phyloP scores from a whole-genome alignment of 2,797 vertebrate species.

The Notolepis coatsorum region DNA sequence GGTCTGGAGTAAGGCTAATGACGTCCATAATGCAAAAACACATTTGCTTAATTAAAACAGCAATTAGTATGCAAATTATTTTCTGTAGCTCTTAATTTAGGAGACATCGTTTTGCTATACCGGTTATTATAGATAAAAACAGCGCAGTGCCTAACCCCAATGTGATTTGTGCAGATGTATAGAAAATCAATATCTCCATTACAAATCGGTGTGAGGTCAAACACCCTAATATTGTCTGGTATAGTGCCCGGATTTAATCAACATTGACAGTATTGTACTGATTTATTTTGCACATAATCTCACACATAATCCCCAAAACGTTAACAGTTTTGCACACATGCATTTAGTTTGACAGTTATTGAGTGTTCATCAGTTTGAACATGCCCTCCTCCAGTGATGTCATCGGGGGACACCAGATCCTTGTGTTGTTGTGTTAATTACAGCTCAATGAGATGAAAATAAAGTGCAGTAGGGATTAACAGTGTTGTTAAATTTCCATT shows the following conservation, averaged over 20 bases:
- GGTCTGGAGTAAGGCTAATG: constrained; percentile 28
- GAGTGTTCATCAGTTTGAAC: too few relatives aligned
- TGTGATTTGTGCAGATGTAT: constrained; percentile 35
- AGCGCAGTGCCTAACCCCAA: constrained; percentile 12
- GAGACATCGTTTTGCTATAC: constrained; percentile 42
- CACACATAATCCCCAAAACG: too few relatives aligned
- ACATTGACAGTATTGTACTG: too few relatives aligned
- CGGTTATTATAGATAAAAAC: constrained; percentile 19
- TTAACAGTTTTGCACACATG: too few relatives aligned
- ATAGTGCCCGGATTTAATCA: constrained; percentile 41
- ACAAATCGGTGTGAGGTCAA: constrained; percentile 43
- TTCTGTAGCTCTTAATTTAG: constrained; percentile 55
- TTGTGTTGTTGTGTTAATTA: too few relatives aligned
- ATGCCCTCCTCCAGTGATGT: too few relatives aligned
- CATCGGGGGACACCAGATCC: too few relatives aligned
- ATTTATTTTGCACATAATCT: too few relatives aligned
- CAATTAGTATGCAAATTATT: constrained; percentile 74
- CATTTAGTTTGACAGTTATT: too few relatives aligned
- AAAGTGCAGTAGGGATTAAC: too few relatives aligned
- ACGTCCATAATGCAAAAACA: constrained; percentile 43
- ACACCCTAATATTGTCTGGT: constrained; percentile 27
- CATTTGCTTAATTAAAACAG: constrained; percentile 45
- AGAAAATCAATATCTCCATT: constrained; percentile 58
- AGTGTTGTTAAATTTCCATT: too few relatives aligned
- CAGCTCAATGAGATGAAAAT: too few relatives aligned